Evolutionary conservation across 2,113 vertebrate species (phyloP).

Genomic region (Scophthalmus maximus): DNA sequence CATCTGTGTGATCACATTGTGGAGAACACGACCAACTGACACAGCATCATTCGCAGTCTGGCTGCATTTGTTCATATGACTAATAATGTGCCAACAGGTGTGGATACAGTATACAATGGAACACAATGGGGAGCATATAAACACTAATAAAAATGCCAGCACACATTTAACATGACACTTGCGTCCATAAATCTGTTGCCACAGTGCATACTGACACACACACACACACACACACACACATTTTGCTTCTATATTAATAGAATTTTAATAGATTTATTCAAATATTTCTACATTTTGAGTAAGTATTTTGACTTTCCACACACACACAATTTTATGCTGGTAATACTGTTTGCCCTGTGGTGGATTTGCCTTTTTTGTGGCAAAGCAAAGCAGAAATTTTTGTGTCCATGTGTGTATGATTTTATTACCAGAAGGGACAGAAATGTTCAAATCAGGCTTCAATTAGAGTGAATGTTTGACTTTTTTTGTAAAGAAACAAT

Average conservation of each 20-base stretch:
- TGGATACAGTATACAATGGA: not conserved
- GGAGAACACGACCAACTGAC: not conserved
- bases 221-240: not conserved
- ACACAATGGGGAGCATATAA: conserved; percentile 15
- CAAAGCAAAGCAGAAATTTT: no score
- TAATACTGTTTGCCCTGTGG: not conserved
- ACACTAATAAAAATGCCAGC: not conserved
- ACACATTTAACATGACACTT: not conserved
- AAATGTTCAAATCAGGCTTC: no score
- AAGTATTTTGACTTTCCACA: no score
- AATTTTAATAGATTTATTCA: not conserved
- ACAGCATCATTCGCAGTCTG: not conserved
- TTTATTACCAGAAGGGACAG: no score
- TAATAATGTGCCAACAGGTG: conserved; percentile 1
- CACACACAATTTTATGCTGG: no score
- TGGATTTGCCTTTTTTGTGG: not conserved
- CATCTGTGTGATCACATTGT: not conserved
- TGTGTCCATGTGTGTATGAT: no score
- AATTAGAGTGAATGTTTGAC: no score
- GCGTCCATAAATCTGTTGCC: not conserved
- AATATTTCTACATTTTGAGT: no score
- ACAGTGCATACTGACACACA: not conserved
- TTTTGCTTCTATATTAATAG: not conserved
- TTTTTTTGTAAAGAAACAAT: no score
- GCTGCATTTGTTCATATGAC: conserved; percentile 11